Base-by-base conservation (phyloP, 2,113 vertebrate species). In the Coryphaenoides rupestris region DNA sequence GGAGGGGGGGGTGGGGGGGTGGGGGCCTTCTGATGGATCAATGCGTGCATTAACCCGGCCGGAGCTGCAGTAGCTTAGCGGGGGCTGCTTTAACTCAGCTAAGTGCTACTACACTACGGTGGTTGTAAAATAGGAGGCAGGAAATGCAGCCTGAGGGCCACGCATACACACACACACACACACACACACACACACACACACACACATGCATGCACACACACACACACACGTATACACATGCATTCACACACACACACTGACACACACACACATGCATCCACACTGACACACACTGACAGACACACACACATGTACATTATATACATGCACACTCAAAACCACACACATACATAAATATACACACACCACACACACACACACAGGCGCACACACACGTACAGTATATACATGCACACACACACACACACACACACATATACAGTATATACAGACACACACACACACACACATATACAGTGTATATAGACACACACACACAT, bases 51-150 rank as follows among this genome's bases (percentile, higher is more conserved):
- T 50, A 50, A 50, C 15, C 17, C 15, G 15, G 13, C 15, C 15
- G 47, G 17, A 12, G 46, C 46, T 12, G 46, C 12, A 47, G 46
- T 17, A 17, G 17, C n/a, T n/a, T n/a, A n/a, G 16, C 15, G 16
- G 47, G 24, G 33, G 6, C 33, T 40, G 33, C 33, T 40, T 9
- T 40, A 40, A 40, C 33, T 40, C 33, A 40, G 47, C 17, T 50
- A 50, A n/a, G 47, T n/a, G 47, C 47, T 45, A 45, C 5, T 13
- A 12, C 47, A 16, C 16, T n/a, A n/a, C 17, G 47, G 47, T 50
- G 5, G 60, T 55, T 40, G 59, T 70, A 22, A 68, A 70, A 58
- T 14, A 66, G 59, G 13, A 26, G 66, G 22, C 54, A 9, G 22
- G 66, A 23, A 52, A 4, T 70, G 47, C 55, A 19, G 62, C 60